Conservation (phyloP, 2,888 invertebrate genomes). For the Epirrhoe alternata region DNA sequence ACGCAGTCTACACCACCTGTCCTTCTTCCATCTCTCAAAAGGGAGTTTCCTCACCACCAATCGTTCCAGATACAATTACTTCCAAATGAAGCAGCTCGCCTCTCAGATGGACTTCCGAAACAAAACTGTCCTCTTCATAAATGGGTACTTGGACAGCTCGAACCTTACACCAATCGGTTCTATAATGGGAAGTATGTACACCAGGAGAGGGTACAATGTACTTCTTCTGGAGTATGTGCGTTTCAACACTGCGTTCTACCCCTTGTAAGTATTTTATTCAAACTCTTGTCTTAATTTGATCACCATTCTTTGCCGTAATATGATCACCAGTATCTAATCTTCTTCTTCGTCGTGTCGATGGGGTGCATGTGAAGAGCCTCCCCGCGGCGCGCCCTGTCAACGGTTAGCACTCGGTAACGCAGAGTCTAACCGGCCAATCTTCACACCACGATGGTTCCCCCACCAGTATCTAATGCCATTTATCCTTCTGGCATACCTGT, state of each 20-base stretch:
- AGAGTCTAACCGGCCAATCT: too few species aligned
- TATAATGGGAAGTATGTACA: slow-evolving; percentile 33
- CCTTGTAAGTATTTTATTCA: slow-evolving; percentile 28
- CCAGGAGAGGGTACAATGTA: slow-evolving; percentile 49
- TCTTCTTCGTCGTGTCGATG: too few species aligned
- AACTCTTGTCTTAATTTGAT: background rate
- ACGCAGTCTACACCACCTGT: slow-evolving; percentile 23
- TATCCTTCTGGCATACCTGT: too few species aligned
- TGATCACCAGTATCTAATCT: too few species aligned
- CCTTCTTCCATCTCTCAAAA: slow-evolving; percentile 21
- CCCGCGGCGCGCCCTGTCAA: too few species aligned
- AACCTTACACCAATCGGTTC: slow-evolving; percentile 14
- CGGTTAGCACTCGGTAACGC: too few species aligned
- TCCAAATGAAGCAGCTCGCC: slow-evolving; percentile 49
- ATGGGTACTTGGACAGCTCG: slow-evolving; percentile 36
- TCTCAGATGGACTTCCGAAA: slow-evolving; percentile 46
- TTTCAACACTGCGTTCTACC: slow-evolving; percentile 30
- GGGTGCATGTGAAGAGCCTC: too few species aligned
- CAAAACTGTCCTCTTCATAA: slow-evolving; percentile 52
- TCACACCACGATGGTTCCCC: too few species aligned
- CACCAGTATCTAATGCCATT: too few species aligned
- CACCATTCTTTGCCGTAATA: too few species aligned
- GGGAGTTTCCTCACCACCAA: slow-evolving; percentile 32
- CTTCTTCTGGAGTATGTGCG: slow-evolving; percentile 46
- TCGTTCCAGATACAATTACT: slow-evolving; percentile 49